Base-by-base conservation (phyloP, 2,888 invertebrate genomes). In the Drosophila putrida region DNA sequence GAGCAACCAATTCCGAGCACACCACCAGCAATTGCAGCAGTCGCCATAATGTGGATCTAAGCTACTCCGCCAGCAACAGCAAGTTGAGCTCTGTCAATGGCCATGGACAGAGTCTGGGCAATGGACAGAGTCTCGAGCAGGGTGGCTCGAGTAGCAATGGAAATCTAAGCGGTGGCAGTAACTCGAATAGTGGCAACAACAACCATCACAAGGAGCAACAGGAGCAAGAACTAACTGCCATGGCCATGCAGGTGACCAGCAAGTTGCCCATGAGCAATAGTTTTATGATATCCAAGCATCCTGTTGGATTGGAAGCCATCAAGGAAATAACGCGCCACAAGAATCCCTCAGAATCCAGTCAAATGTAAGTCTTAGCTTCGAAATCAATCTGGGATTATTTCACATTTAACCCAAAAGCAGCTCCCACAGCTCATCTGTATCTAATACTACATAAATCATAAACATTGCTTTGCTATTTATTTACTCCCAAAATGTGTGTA, bases 271-370 rank as follows among this genome's bases (percentile, higher is more conserved):
- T 91, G 20, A 92, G 92, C 85, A 91, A 90, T 77, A 92, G 92
- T 71, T 92, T 92, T 71, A 90, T 92, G 90, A 91, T 92, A 64
- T 88, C 91, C 65, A 93, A 93, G 68, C 96, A 95, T 92, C 95
- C 96, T 70, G 96, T 96, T 76, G 96, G 96, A 31, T 93, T 96
- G 89, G 96, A 96, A 51, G 96, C 96, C 80, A 95, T 96, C 83
- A 95, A 96, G 88, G 96, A 96, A 90, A 94, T 96, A 75, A 96
- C 95, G 57, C 93, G 95, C 47, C 94, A 94, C 82, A 94, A 94
- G 82, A 94, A 95, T 80, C 93, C 93, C 67, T 91, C 92, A 65
- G 92, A 92, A 71, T 92, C 92, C 51, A 92, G 91, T 80, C 92
- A 92, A 90, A 92, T 92, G 92, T 93, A 85, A 90, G 92, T 90